phyloP scores from a whole-genome alignment of 1,140 invertebrate species.

The Pogonus chalceus region DNA sequence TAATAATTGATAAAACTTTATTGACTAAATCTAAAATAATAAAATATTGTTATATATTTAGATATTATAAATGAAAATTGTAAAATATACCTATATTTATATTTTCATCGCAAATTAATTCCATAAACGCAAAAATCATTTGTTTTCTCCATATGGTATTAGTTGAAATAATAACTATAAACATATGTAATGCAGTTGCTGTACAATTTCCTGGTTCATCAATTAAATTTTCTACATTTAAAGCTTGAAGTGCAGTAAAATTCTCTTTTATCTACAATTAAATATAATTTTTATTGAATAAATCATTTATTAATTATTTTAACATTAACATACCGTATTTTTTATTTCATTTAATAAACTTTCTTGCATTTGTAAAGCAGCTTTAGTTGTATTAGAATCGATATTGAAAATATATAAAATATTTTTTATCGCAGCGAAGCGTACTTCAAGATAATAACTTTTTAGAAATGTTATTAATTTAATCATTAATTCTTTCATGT shows the following conservation, averaged over 20 bases:
- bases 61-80: neutral
- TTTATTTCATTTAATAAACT: slow-evolving; percentile 20
- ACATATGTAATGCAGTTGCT: slow-evolving; percentile 31
- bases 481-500: slow-evolving; percentile 21
- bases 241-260: too few species aligned
- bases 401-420: slow-evolving; percentile 29
- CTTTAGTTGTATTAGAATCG: slow-evolving; percentile 21
- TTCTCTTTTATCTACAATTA: too few species aligned
- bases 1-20: slow-evolving; percentile 28
- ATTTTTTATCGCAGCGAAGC: slow-evolving; percentile 31
- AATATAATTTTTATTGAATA: too few species aligned
- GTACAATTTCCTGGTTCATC: slow-evolving; percentile 36
- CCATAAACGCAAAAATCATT: slow-evolving; percentile 32
- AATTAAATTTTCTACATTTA: slow-evolving; percentile 17
- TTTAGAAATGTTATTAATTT: slow-evolving; percentile 30
- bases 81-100: slow-evolving; percentile 25
- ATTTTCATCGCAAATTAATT: slow-evolving; percentile 30
- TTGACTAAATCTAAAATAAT: slow-evolving; percentile 19
- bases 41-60: neutral
- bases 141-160: slow-evolving; percentile 33
- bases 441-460: slow-evolving; percentile 32
- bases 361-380: slow-evolving; percentile 26
- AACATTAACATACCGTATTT: slow-evolving; percentile 17
- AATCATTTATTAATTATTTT: too few species aligned
- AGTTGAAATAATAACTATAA: slow-evolving; percentile 31